Evolutionary conservation across 2,113 vertebrate species (phyloP).

Genomic region (Phasianus colchicus): DNA sequence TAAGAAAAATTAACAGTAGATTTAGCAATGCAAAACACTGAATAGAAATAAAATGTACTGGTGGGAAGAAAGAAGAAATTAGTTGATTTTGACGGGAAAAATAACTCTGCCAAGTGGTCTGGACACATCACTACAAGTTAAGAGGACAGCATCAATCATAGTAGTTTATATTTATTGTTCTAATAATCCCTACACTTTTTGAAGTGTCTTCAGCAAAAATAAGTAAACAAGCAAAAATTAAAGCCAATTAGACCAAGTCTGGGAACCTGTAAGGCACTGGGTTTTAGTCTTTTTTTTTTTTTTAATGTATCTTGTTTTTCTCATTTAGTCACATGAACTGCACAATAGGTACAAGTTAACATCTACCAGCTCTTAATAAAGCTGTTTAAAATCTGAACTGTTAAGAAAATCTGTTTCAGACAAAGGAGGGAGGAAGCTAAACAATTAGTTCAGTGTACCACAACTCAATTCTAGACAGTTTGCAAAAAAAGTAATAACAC

Average conservation of each 20-base stretch:
- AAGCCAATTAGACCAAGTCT: background rate
- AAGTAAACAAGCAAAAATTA: background rate
- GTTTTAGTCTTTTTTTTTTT: background rate
- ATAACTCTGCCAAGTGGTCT: background rate
- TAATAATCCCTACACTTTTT: background rate
- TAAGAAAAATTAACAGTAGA: background rate
- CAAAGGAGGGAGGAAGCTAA: background rate
- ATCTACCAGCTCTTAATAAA: background rate
- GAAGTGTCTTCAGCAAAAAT: background rate
- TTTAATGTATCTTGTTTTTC: background rate
- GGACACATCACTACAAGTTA: background rate
- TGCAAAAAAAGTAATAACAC: background rate
- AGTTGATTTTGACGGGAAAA: background rate
- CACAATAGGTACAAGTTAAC: background rate
- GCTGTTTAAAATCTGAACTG: background rate
- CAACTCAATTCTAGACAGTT: background rate
- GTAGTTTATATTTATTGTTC: background rate
- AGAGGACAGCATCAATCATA: background rate
- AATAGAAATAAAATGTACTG: background rate
- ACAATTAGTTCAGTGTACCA: background rate
- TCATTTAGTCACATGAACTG: background rate
- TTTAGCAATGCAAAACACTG: background rate
- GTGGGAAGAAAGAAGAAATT: background rate
- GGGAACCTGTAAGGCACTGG: background rate
- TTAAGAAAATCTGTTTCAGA: background rate